Evolutionary conservation across 2,113 vertebrate species (phyloP).

Genomic region (Isichthys henryi): DNA sequence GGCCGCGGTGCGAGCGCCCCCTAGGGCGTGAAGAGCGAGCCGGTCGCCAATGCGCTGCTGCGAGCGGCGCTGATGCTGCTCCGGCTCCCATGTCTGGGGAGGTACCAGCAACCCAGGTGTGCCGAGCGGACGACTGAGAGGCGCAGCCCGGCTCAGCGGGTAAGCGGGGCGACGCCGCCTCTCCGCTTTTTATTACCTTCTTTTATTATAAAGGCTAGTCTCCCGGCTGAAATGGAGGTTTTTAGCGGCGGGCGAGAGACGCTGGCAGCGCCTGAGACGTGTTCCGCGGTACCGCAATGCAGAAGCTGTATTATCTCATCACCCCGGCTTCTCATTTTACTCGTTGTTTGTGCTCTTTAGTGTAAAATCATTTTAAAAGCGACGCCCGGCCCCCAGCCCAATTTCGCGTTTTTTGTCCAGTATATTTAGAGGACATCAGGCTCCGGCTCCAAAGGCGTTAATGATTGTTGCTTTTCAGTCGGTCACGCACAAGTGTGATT

Average conservation of each 20-base stretch:
- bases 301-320: constrained; percentile 28
- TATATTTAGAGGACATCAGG: not conserved
- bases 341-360: not conserved
- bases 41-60: constrained; percentile 43
- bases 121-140: constrained; percentile 49
- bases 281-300: constrained; percentile 51
- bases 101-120: constrained; percentile 49
- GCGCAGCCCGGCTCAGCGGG: constrained; percentile 48
- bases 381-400: not conserved
- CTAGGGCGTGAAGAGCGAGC: constrained; percentile 34
- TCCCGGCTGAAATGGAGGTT: not conserved
- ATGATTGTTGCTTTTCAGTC: not conserved
- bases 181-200: not conserved
- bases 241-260: constrained; percentile 17
- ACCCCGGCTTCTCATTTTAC: not conserved
- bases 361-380: not conserved
- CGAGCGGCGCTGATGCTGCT: constrained; percentile 39
- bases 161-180: constrained; percentile 36
- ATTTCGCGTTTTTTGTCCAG: not conserved
- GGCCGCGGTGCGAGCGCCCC: constrained; percentile 40
- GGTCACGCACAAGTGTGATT: constrained; percentile 1
- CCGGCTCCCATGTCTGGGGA: constrained; percentile 46
- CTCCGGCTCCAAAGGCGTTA: not conserved
- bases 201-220: not conserved
- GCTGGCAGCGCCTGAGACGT: constrained; percentile 35